Evolutionary conservation across 1,140 invertebrate species (phyloP).

Genomic region (Drosophila lowei): DNA sequence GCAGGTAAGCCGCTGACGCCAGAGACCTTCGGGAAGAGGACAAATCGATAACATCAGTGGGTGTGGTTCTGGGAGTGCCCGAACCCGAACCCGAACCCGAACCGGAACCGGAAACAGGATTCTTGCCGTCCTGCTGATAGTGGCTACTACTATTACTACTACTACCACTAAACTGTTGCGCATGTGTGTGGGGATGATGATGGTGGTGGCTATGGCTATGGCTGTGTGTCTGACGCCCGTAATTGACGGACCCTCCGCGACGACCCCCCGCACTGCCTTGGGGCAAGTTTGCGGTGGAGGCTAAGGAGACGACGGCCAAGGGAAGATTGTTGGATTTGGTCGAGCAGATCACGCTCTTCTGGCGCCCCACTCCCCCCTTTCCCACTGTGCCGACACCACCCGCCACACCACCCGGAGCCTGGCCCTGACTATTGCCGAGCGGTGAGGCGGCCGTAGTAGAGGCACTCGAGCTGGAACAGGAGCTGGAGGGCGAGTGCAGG

Average conservation of each 20-base stretch:
- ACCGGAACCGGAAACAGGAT: no score
- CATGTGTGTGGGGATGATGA: neutral
- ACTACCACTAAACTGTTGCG: neutral
- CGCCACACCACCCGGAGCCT: neutral
- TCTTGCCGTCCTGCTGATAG: conserved; percentile 40
- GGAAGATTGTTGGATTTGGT: conserved; percentile 68
- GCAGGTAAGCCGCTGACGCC: conserved; percentile 69
- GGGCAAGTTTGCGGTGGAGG: neutral
- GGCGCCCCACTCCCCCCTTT: conserved; percentile 32
- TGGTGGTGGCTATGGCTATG: conserved; percentile 43
- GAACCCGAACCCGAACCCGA: no score
- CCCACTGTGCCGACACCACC: neutral
- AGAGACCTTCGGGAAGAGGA: conserved; percentile 83
- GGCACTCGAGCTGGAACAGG: conserved; percentile 61
- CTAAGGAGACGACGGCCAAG: conserved; percentile 59
- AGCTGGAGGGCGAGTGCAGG: conserved; percentile 70
- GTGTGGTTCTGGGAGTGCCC: conserved; percentile 43
- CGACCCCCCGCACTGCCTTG: neutral
- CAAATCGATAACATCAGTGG: conserved; percentile 83
- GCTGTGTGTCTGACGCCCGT: conserved; percentile 66
- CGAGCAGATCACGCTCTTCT: conserved; percentile 80
- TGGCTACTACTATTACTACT: conserved; percentile 40
- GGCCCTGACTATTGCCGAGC: conserved; percentile 31
- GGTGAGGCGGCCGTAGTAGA: conserved; percentile 71
- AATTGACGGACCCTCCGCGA: conserved; percentile 12